These are phyloP conservation scores for Garrulus glandarius DNA, from an alignment of 2,797 vertebrate genomes.

Conservation along the genomic window DNA sequence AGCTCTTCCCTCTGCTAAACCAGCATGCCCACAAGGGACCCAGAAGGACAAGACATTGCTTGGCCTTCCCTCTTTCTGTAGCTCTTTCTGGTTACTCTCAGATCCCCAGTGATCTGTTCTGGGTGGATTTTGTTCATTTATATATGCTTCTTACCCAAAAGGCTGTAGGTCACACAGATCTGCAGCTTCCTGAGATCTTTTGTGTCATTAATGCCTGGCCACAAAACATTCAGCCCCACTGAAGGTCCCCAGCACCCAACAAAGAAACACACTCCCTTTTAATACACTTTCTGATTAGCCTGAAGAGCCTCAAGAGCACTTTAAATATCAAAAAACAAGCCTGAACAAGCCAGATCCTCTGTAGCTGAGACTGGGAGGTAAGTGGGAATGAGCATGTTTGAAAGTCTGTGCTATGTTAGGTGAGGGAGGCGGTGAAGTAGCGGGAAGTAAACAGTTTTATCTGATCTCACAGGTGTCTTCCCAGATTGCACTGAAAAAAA, in stretches of 20 bases:
- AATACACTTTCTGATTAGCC: neutral
- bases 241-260: neutral
- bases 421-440: neutral
- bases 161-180: neutral
- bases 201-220: neutral
- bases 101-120: neutral
- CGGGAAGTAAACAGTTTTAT: slow-evolving; percentile 42
- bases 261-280: neutral
- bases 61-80: neutral
- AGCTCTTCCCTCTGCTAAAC: neutral
- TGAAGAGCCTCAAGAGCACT: neutral
- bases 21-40: neutral
- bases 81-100: neutral
- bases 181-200: neutral
- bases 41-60: neutral
- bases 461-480: slow-evolving; percentile 12
- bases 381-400: neutral
- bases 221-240: neutral
- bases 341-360: neutral
- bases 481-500: neutral
- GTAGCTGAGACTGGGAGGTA: neutral
- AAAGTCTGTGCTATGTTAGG: neutral
- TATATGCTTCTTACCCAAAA: neutral
- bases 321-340: neutral
- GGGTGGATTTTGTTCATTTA: neutral